These are phyloP conservation scores for Willowsia nigromaculata DNA, from an alignment of 2,888 invertebrate species.

Conservation along the genomic window DNA sequence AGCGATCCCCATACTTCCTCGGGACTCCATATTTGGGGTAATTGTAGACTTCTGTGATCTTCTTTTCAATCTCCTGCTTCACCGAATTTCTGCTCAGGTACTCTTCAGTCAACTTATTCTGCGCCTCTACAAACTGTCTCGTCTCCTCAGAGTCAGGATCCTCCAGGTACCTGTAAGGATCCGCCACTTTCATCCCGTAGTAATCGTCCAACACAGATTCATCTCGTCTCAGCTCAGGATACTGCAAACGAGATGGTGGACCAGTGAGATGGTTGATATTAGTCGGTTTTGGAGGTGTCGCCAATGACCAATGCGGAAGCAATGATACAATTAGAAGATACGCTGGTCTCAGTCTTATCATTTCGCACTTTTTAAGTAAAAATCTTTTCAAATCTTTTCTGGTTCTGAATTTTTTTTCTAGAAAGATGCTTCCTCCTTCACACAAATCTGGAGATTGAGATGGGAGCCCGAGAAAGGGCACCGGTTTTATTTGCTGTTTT, in stretches of 20 bases:
- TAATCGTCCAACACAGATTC: constrained; percentile 89
- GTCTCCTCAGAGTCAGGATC: constrained; percentile 74
- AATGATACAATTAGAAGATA: constrained; percentile 7
- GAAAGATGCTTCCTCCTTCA: too few species aligned
- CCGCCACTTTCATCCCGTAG: constrained; percentile 87
- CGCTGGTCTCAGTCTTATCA: neutral
- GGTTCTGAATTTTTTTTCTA: too few species aligned
- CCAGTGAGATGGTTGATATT: neutral
- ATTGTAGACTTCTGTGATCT: constrained; percentile 63
- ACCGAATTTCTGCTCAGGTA: constrained; percentile 79
- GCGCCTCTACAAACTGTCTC: constrained; percentile 71
- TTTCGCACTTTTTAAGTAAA: too few species aligned
- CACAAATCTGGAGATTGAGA: neutral
- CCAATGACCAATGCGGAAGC: neutral
- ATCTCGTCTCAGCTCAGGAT: constrained; percentile 90
- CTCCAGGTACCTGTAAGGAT: constrained; percentile 78
- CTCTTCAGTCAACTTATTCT: constrained; percentile 72
- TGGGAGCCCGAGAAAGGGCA: neutral
- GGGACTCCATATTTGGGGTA: constrained; percentile 69
- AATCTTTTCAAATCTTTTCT: too few species aligned
- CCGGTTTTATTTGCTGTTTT: neutral
- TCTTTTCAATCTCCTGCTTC: constrained; percentile 54
- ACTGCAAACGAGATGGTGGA: constrained; percentile 80
- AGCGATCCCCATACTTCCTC: constrained; percentile 58
- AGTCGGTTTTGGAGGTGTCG: neutral